A percentile compares a stretch with the other conserved stretches of the same genome.
These are phyloP conservation scores for Noctilio leporinus DNA, from an alignment of 2,113 vertebrate genomes.

Conservation along the genomic window DNA sequence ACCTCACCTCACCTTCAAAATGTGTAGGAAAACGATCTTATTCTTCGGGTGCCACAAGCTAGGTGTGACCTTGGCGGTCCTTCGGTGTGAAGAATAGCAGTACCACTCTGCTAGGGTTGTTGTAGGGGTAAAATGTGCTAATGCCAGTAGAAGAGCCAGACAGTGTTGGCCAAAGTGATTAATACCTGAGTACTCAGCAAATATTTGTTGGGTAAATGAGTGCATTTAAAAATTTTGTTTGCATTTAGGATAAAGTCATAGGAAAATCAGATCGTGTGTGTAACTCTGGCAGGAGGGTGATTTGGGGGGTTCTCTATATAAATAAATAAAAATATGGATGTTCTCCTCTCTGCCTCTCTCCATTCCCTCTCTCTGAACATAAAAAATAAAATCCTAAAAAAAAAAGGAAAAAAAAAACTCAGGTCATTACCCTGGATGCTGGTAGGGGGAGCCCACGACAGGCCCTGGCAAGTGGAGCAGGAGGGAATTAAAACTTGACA, in stretches of 20 bases:
- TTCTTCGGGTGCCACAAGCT: background rate
- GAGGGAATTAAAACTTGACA: background rate
- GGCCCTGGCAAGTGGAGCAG: rapidly evolving
- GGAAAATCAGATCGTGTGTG: background rate
- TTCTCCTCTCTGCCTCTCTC: too few species aligned
- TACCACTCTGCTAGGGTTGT: background rate
- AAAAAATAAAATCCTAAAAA: too few species aligned
- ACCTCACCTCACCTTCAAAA: background rate
- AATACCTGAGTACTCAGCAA: background rate
- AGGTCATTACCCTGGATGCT: background rate
- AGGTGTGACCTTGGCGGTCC: background rate
- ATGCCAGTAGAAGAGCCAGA: background rate
- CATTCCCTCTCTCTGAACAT: too few species aligned
- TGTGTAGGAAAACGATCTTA: background rate
- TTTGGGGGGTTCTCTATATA: background rate
- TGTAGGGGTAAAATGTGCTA: background rate
- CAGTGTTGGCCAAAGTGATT: background rate
- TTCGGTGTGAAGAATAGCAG: background rate
- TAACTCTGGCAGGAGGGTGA: background rate
- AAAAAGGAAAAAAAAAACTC: too few species aligned
- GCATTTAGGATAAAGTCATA: background rate
- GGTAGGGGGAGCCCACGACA: slow-evolving; percentile 62
- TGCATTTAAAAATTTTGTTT: background rate
- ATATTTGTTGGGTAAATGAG: background rate
- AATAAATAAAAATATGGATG: too few species aligned